Conservation (phyloP, 1,140 invertebrate species). For the Nomia melanderi region DNA sequence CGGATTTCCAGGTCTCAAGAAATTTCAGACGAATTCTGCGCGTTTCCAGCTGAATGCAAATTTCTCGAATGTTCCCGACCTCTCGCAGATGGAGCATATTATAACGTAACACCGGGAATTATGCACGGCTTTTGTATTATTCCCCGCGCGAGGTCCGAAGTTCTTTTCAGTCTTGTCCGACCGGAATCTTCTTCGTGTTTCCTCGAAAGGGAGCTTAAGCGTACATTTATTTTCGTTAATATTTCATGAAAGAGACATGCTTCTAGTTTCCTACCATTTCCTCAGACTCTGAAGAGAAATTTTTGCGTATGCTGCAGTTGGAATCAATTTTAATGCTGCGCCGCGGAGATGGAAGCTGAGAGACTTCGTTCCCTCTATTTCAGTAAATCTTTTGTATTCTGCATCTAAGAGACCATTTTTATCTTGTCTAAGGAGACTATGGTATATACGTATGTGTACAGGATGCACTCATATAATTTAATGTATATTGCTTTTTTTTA, state of each 20-base stretch:
- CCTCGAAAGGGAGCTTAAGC: slow-evolving; percentile 9
- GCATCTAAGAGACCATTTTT: too few species aligned
- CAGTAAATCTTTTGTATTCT: too few species aligned
- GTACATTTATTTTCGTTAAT: slow-evolving; percentile 25
- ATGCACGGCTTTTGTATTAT: slow-evolving; percentile 43
- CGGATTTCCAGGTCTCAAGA: background rate
- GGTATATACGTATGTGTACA: too few species aligned
- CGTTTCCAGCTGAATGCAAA: slow-evolving; percentile 13
- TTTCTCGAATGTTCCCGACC: background rate
- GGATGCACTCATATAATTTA: too few species aligned
- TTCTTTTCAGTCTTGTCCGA: slow-evolving; percentile 22
- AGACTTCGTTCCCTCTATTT: too few species aligned
- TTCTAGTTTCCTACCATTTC: background rate
- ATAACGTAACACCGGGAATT: slow-evolving; percentile 22
- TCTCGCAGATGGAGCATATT: slow-evolving; percentile 8
- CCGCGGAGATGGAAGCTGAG: too few species aligned
- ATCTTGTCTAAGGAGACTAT: too few species aligned
- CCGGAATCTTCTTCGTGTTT: background rate
- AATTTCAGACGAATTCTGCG: background rate
- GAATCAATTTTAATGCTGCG: too few species aligned
- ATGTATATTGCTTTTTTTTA: too few species aligned
- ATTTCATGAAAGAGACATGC: slow-evolving; percentile 1
- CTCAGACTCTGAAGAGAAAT: background rate
- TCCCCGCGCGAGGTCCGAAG: background rate
- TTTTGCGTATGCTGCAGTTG: too few species aligned